Conservation (phyloP, 2,888 invertebrate genomes). For the Lathronympha strigana region DNA sequence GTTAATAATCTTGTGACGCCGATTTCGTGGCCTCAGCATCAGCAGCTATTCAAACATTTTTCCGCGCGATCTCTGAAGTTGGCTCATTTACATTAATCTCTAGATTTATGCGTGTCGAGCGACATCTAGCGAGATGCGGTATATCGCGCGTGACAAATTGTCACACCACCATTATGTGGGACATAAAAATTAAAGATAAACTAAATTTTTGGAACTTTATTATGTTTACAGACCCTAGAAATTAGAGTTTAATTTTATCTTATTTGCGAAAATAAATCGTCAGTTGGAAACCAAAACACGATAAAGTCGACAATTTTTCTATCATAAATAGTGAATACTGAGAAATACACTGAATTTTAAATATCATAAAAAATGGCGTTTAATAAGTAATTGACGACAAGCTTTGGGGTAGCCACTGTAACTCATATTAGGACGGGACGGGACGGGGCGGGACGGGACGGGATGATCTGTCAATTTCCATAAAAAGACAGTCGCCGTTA, state of each 20-base stretch:
- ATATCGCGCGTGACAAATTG: conserved; percentile 34
- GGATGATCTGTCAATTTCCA: no score
- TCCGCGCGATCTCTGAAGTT: conserved; percentile 1
- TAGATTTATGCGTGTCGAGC: conserved; percentile 28
- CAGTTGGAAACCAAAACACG: neutral
- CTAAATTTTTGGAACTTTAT: conserved; percentile 10
- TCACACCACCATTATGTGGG: conserved; percentile 12
- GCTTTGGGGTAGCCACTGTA: no score
- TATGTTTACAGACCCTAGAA: neutral
- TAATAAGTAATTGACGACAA: no score
- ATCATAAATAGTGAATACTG: neutral
- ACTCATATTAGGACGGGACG: no score
- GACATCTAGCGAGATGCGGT: conserved; percentile 31
- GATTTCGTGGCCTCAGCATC: conserved; percentile 12
- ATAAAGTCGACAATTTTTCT: neutral
- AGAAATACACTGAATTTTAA: neutral
- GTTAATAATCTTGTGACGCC: neutral
- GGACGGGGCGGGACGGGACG: no score
- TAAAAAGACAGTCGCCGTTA: no score
- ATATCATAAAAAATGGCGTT: neutral
- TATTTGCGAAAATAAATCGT: neutral
- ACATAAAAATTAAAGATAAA: conserved; percentile 13
- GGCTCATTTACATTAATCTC: conserved; percentile 36
- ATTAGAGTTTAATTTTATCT: neutral
- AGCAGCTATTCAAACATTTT: conserved; percentile 36